A percentile compares a stretch with the other conserved stretches of the same genome.
phyloP scores from a whole-genome alignment of 2,797 vertebrate genomes.

The Bovichtus diacanthus region DNA sequence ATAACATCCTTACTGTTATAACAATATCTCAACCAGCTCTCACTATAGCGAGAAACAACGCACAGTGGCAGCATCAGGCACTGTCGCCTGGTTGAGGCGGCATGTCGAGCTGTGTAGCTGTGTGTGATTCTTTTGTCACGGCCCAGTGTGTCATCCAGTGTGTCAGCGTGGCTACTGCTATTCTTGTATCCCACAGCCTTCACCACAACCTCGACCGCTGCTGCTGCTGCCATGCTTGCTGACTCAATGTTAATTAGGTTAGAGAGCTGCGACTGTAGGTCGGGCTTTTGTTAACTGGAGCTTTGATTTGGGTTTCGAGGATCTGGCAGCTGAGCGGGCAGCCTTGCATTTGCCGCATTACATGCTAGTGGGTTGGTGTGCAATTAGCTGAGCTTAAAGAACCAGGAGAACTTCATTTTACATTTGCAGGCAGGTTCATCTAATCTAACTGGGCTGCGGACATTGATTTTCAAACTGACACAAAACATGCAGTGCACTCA shows the following conservation, averaged over 20 bases:
- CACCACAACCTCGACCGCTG: conserved; percentile 67
- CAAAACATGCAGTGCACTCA: not conserved
- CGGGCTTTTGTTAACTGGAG: conserved; percentile 71
- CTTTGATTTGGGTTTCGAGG: conserved; percentile 78
- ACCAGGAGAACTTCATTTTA: conserved; percentile 36
- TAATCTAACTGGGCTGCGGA: conserved; percentile 18
- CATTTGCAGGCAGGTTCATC: conserved; percentile 35
- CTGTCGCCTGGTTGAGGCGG: conserved; percentile 62
- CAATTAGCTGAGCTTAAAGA: conserved; percentile 67
- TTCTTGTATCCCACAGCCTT: conserved; percentile 69
- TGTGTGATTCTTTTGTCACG: conserved; percentile 75
- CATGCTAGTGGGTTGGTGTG: conserved; percentile 62
- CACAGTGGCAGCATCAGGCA: conserved; percentile 46
- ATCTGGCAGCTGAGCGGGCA: conserved; percentile 73
- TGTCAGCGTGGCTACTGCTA: conserved; percentile 73
- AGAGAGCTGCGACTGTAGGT: conserved; percentile 71
- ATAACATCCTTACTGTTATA: conserved; percentile 10
- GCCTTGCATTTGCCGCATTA: conserved; percentile 76
- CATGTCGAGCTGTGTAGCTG: conserved; percentile 63
- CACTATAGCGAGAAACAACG: conserved; percentile 3
- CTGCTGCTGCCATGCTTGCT: conserved; percentile 70
- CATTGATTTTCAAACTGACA: conserved; percentile 17
- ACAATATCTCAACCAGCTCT: conserved; percentile 13
- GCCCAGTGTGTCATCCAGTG: conserved; percentile 72
- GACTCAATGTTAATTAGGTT: conserved; percentile 84